Conservation (phyloP, 2,888 invertebrate species). For the Galerucella calmariensis region DNA sequence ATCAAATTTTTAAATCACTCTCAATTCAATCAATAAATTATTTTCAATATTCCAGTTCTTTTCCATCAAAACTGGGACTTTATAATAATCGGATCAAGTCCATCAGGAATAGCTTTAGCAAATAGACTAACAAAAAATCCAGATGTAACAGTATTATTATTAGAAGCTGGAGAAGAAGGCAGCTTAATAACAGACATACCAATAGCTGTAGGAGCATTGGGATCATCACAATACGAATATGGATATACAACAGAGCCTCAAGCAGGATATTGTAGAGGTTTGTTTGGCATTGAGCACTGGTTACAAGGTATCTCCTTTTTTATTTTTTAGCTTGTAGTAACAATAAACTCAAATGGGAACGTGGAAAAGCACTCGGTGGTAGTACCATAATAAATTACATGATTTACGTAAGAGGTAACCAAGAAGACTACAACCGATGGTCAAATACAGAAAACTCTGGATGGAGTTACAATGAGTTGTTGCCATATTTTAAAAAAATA, state of each 20-base stretch:
- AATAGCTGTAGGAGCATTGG: conserved; percentile 75
- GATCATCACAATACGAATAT: conserved; percentile 81
- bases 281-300: neutral
- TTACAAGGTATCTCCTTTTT: neutral
- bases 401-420: conserved; percentile 72
- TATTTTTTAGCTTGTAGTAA: conserved; percentile 57
- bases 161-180: conserved; percentile 78
- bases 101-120: conserved; percentile 81
- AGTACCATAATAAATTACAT: conserved; percentile 64
- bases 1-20: conserved; percentile 1
- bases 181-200: conserved; percentile 70
- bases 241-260: conserved; percentile 81
- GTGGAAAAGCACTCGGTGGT: conserved; percentile 72
- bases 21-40: no score
- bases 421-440: conserved; percentile 78
- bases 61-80: conserved; percentile 71
- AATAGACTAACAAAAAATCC: conserved; percentile 78
- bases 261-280: conserved; percentile 45
- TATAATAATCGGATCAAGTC: conserved; percentile 82
- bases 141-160: conserved; percentile 75
- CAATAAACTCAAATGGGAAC: conserved; percentile 64
- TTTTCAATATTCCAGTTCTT: neutral
- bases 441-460: conserved; percentile 68
- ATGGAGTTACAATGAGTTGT: conserved; percentile 66
- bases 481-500: conserved; percentile 63